A percentile compares a stretch with the other conserved stretches of the same genome.
phyloP scores from a whole-genome alignment of 2,797 vertebrate genomes.

The Tragopan temminckii region DNA sequence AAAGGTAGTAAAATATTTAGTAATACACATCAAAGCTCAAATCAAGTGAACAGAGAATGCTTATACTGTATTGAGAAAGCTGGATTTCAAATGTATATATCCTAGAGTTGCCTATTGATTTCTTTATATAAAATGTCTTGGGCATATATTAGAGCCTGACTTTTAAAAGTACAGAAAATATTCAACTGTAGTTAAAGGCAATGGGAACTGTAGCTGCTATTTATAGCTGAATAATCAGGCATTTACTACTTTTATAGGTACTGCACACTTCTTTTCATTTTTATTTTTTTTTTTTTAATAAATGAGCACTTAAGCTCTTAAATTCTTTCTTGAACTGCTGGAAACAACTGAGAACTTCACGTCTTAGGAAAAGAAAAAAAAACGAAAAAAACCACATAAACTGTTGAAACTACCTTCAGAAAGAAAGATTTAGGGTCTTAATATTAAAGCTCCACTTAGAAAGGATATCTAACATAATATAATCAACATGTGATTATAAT shows the following conservation, averaged over 20 bases:
- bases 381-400: background rate
- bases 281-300: background rate
- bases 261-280: background rate
- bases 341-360: background rate
- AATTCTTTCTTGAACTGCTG: background rate
- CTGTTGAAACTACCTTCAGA: background rate
- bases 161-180: background rate
- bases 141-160: too few relatives aligned
- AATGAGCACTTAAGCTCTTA: background rate
- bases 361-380: background rate
- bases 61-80: background rate
- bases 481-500: background rate
- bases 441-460: background rate
- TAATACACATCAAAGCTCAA: background rate
- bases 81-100: background rate
- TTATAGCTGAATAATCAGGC: background rate
- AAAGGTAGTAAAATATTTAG: background rate
- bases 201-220: background rate
- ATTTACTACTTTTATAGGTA: background rate
- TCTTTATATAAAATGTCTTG: background rate
- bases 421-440: background rate
- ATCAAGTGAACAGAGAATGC: accelerated
- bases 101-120: accelerated
- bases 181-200: background rate
- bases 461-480: background rate